Percentiles rank a stretch among this genome's conserved stretches.
phyloP scores from a whole-genome alignment of 1,140 invertebrate species.

The Apis dorsata region DNA sequence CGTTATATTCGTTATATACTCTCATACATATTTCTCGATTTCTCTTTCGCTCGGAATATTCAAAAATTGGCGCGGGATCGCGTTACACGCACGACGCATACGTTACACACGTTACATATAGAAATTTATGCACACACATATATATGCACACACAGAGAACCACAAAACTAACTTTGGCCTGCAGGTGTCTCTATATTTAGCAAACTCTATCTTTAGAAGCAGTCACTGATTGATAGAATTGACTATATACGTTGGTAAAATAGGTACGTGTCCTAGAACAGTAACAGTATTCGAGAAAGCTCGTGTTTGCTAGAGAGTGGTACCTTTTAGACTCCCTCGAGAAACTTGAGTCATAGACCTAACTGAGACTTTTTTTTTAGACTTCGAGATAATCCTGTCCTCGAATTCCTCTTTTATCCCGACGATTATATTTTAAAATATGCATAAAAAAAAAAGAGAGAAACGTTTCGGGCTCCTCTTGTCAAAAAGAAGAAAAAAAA shows the following conservation, averaged over 20 bases:
- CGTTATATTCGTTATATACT: too few relatives aligned
- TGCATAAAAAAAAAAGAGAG: neutral
- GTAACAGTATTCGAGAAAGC: constrained; percentile 55
- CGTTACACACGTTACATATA: too few relatives aligned
- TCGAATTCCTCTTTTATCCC: neutral
- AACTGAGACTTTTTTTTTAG: constrained; percentile 22
- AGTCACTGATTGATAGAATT: constrained; percentile 75
- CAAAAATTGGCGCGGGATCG: too few relatives aligned
- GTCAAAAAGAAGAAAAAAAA: too few relatives aligned
- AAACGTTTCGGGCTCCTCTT: neutral
- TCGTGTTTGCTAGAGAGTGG: constrained; percentile 51
- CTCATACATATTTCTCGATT: too few relatives aligned
- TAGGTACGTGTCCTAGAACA: constrained; percentile 71
- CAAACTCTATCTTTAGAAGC: constrained; percentile 71
- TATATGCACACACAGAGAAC: neutral
- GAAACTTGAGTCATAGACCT: constrained; percentile 41
- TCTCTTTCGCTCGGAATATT: too few relatives aligned
- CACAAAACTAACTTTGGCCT: constrained; percentile 56
- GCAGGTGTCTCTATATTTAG: constrained; percentile 73
- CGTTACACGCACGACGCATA: too few relatives aligned
- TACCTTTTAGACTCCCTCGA: constrained; percentile 55
- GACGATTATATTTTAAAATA: too few relatives aligned
- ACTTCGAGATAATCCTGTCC: constrained; percentile 33
- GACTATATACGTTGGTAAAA: constrained; percentile 75
- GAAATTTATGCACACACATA: neutral